A percentile compares a stretch with the other conserved stretches of the same genome.
Conservation (phyloP, 64 coral and sea anemone species). For the Dendrophyllia cribrosa region DNA sequence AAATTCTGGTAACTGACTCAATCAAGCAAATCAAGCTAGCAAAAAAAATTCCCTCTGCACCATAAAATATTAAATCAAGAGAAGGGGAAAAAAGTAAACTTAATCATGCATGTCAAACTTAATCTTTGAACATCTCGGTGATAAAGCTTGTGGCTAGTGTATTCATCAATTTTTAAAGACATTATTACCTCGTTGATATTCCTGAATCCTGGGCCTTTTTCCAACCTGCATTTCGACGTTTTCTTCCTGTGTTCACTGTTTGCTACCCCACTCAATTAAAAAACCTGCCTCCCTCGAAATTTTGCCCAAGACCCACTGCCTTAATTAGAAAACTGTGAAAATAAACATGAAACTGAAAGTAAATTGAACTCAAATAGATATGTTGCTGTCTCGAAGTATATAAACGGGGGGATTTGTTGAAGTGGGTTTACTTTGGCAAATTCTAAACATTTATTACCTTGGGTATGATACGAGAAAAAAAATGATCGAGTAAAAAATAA, state of each 20-base stretch:
- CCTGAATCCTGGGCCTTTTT: constrained; percentile 22
- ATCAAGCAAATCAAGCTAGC: background rate
- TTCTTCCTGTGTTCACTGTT: constrained; percentile 12
- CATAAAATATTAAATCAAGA: constrained; percentile 46
- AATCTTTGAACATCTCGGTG: constrained; percentile 46
- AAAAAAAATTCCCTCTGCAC: background rate
- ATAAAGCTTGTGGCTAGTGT: constrained; percentile 50
- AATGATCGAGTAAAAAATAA: constrained; percentile 2
- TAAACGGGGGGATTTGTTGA: constrained; percentile 29
- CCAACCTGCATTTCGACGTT: constrained; percentile 31
- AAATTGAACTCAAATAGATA: constrained; percentile 34
- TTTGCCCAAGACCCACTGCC: background rate
- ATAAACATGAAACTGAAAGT: constrained; percentile 36
- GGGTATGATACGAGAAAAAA: background rate
- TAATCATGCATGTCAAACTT: constrained; percentile 16
- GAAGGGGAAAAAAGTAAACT: constrained; percentile 2
- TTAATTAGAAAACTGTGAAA: constrained; percentile 34
- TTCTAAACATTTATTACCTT: constrained; percentile 27
- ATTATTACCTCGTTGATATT: constrained; percentile 22
- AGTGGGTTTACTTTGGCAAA: constrained; percentile 36
- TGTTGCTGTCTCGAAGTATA: background rate
- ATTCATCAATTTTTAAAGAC: constrained; percentile 58
- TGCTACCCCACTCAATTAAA: constrained; percentile 12
- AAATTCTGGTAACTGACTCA: background rate
- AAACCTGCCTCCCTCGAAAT: background rate